A percentile compares a stretch with the other conserved stretches of the same genome.
Conservation (phyloP, 2,888 invertebrate genomes). For the Capitulum mitella region DNA sequence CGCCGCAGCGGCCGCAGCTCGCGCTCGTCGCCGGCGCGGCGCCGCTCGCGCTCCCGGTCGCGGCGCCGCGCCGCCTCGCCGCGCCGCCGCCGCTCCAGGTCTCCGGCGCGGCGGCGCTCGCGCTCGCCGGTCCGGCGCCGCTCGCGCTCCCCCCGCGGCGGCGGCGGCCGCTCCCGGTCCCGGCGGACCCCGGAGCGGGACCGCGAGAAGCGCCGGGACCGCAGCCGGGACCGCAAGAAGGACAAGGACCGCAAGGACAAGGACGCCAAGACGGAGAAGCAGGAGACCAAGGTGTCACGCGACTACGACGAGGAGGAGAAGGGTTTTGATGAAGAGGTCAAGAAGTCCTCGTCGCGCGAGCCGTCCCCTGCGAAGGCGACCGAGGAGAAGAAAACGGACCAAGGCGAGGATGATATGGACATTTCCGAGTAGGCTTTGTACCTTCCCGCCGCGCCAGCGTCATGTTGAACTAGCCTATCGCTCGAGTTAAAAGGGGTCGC, state of each 20-base stretch:
- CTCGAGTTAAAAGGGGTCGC: no score
- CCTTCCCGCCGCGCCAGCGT: no score
- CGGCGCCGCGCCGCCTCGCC: not conserved
- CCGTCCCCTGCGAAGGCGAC: not conserved
- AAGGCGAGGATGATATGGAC: constrained; percentile 54
- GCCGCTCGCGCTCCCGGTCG: not conserved
- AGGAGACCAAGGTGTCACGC: constrained; percentile 43
- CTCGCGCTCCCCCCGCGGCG: constrained; percentile 40
- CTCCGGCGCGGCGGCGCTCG: constrained; percentile 42
- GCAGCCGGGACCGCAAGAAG: not conserved
- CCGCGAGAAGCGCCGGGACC: not conserved
- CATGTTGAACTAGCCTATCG: no score
- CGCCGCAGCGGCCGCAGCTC: not conserved
- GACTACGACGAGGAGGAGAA: constrained; percentile 52
- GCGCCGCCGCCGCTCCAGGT: not conserved
- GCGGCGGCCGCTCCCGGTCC: constrained; percentile 39
- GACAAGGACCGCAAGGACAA: constrained; percentile 44
- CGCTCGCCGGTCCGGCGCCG: constrained; percentile 39
- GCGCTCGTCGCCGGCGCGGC: not conserved
- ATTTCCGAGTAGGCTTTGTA: constrained; percentile 55
- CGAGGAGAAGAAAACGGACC: not conserved
- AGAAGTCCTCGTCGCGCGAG: not conserved
- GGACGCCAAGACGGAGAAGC: constrained; percentile 25
- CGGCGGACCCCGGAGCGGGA: not conserved
- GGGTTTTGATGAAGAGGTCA: constrained; percentile 44